These are phyloP conservation scores for Nannospalax galili DNA, from an alignment of 2,113 vertebrate genomes.

Conservation along the genomic window DNA sequence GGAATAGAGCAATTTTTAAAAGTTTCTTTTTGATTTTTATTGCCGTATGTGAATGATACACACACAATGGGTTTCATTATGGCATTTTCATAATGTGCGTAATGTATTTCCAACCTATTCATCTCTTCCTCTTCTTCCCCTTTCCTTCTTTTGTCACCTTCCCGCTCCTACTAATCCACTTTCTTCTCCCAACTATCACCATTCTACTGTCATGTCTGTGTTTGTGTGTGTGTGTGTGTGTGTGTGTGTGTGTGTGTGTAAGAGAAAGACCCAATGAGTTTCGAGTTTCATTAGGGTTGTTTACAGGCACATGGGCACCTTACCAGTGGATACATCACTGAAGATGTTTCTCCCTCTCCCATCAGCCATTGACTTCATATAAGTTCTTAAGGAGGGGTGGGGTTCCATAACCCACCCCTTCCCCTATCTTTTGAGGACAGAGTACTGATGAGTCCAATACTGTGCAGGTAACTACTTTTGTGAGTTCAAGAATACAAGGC, in stretches of 20 bases:
- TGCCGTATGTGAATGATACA: background rate
- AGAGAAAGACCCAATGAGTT: too few relatives aligned
- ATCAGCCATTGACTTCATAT: too few relatives aligned
- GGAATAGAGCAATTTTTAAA: background rate
- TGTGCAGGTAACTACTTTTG: background rate
- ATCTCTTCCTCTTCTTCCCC: too few relatives aligned
- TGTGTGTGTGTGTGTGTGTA: background rate
- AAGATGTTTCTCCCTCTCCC: background rate
- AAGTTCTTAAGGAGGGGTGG: background rate
- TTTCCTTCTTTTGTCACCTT: background rate
- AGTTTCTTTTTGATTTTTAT: background rate
- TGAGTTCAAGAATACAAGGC: background rate
- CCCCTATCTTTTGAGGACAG: background rate
- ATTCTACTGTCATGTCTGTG: background rate
- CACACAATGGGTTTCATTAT: background rate
- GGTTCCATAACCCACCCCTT: too few relatives aligned
- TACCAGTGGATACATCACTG: background rate
- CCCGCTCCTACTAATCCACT: background rate
- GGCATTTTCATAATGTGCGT: background rate
- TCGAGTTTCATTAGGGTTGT: background rate
- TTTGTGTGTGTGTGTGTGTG: background rate
- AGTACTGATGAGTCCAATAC: background rate
- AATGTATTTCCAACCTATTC: background rate
- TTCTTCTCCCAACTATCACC: background rate
- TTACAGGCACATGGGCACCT: background rate